Conservation (phyloP, 2,113 vertebrate genomes). For the Macrotis lagotis region DNA sequence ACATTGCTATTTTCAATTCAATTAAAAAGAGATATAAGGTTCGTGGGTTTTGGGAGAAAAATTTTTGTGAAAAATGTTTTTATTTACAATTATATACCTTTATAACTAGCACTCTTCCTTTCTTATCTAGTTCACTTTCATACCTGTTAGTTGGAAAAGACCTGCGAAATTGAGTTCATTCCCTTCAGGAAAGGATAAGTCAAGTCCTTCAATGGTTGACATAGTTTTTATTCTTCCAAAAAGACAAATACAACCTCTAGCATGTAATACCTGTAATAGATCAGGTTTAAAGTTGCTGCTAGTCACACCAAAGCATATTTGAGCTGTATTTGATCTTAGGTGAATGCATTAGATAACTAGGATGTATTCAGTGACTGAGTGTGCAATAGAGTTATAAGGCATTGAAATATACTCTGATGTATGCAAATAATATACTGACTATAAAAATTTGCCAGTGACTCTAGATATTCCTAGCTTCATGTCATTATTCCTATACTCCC, state of each 20-base stretch:
- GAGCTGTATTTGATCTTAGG: neutral
- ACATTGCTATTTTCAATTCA: neutral
- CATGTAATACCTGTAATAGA: neutral
- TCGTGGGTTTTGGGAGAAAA: neutral
- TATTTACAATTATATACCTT: neutral
- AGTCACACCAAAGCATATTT: neutral
- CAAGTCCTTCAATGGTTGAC: neutral
- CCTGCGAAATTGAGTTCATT: neutral
- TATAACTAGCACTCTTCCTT: neutral
- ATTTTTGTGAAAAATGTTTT: neutral
- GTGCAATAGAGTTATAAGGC: neutral
- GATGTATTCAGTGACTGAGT: neutral
- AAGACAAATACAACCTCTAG: neutral
- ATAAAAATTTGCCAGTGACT: neutral
- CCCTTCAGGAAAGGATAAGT: neutral
- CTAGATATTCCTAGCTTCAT: neutral
- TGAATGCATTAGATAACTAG: neutral
- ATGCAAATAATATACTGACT: neutral
- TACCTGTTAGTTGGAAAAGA: constrained; percentile 1
- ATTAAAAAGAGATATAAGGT: neutral
- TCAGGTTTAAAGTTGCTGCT: constrained; percentile 6
- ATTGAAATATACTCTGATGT: neutral
- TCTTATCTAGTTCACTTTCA: neutral
- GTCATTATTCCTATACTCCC: neutral
- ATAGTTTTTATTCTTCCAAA: constrained; percentile 19